These are phyloP conservation scores for Synanthedon andrenaeformis DNA, from an alignment of 2,888 invertebrate species.

Conservation along the genomic window DNA sequence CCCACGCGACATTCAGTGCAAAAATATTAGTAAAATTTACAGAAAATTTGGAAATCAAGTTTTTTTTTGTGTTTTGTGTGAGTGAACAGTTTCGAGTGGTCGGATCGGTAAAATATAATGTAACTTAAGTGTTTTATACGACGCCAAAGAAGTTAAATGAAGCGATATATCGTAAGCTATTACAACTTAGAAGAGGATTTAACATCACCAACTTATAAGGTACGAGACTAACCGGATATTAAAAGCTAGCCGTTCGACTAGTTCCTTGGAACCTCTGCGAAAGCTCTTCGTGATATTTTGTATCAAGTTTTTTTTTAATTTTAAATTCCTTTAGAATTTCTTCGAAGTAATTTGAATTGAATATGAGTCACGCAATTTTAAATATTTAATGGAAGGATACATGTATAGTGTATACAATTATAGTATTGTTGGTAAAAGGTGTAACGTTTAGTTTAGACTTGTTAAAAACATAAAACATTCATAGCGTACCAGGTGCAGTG, in stretches of 20 bases:
- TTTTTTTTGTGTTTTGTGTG: constrained; percentile 53
- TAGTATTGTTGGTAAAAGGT: constrained; percentile 1
- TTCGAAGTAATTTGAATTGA: constrained; percentile 18
- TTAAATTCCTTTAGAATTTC: constrained; percentile 15
- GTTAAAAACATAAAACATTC: too few relatives aligned
- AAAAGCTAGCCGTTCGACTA: constrained; percentile 47
- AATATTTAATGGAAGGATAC: constrained; percentile 46
- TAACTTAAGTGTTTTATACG: constrained; percentile 34
- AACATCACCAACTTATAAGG: constrained; percentile 56
- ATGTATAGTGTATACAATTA: constrained; percentile 22
- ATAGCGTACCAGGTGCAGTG: constrained; percentile 39
- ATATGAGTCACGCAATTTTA: constrained; percentile 34
- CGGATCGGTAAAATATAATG: constrained; percentile 9
- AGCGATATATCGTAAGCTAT: constrained; percentile 24
- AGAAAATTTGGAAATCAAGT: constrained; percentile 15
- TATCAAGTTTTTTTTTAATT: constrained; percentile 11
- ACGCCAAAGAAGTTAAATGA: constrained; percentile 32
- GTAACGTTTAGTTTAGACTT: too few relatives aligned
- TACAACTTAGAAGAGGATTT: constrained; percentile 35
- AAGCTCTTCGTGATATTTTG: constrained; percentile 15
- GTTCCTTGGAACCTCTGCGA: constrained; percentile 29
- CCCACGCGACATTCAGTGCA: too few relatives aligned
- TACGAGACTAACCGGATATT: constrained; percentile 59
- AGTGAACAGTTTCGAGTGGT: constrained; percentile 35
- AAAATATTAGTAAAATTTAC: not conserved